Evolutionary conservation across 2,113 vertebrate species (phyloP).

Genomic region (Prunella himalayana): DNA sequence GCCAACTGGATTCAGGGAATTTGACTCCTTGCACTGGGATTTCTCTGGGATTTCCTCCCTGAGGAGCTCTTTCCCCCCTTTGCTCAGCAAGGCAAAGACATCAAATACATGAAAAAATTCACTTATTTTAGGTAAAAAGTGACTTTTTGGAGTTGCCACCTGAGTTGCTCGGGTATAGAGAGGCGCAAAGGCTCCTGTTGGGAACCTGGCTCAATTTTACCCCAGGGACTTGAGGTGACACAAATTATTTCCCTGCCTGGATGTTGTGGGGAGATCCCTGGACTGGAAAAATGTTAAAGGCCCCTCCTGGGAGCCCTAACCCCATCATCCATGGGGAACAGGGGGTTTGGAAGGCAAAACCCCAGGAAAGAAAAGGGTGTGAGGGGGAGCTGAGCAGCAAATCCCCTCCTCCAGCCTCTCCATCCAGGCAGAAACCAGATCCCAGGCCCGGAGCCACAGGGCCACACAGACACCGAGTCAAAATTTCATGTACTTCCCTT

Average conservation of each 20-base stretch:
- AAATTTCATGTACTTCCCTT: constrained; percentile 2
- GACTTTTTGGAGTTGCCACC: not conserved
- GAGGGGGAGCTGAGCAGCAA: not conserved
- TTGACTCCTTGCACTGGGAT: not conserved
- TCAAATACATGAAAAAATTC: not conserved
- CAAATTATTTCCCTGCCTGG: not conserved
- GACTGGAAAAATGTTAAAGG: not conserved
- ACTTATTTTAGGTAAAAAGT: not conserved
- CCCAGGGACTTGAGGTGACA: not conserved
- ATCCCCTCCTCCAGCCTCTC: not conserved
- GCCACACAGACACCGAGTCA: not conserved
- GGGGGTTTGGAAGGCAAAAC: rapidly evolving
- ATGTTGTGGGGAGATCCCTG: not conserved
- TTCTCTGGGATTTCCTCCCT: not conserved
- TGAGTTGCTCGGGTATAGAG: rapidly evolving
- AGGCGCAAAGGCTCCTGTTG: not conserved
- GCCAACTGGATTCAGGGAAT: not conserved
- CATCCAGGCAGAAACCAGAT: not conserved
- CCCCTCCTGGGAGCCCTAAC: not conserved
- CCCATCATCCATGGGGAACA: rapidly evolving
- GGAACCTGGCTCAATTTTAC: not conserved
- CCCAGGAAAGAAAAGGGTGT: not conserved
- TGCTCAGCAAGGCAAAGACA: not conserved
- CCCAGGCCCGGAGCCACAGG: not conserved
- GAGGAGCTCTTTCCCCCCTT: not conserved